Evolutionary conservation across 1,140 invertebrate species (phyloP).

Genomic region (Rhopalosiphum padi): DNA sequence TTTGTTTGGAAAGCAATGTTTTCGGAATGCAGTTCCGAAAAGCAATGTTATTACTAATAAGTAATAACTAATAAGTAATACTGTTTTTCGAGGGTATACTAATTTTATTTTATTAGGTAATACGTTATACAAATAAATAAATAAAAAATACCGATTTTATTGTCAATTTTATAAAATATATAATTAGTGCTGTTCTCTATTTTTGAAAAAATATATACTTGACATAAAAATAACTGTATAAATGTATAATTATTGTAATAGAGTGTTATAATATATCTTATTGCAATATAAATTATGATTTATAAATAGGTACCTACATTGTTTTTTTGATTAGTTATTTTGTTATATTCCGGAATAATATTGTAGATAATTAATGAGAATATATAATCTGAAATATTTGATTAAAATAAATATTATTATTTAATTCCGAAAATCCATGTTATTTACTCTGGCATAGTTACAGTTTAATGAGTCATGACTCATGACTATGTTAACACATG

Average conservation of each 20-base stretch:
- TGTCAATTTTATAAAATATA: neutral
- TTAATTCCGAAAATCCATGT: neutral
- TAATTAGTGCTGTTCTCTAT: neutral
- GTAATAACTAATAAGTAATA: too few relatives aligned
- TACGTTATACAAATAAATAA: neutral
- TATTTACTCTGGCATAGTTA: neutral
- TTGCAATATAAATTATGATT: neutral
- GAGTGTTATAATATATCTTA: neutral
- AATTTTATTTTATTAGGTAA: neutral
- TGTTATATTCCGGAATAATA: neutral
- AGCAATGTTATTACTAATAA: too few relatives aligned
- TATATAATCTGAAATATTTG: neutral
- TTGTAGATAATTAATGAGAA: neutral
- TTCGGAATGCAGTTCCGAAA: too few relatives aligned
- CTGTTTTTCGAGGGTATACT: neutral
- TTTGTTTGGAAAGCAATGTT: too few relatives aligned
- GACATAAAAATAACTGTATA: too few relatives aligned
- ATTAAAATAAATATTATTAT: neutral
- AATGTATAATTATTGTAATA: neutral
- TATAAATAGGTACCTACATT: neutral
- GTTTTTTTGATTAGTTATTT: neutral
- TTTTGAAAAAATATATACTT: neutral
- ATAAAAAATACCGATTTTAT: neutral
- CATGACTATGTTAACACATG: neutral
- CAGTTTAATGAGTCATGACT: constrained; percentile 21